Conservation (phyloP, 2,888 invertebrate species). For the Lycocerus yunnanus region DNA sequence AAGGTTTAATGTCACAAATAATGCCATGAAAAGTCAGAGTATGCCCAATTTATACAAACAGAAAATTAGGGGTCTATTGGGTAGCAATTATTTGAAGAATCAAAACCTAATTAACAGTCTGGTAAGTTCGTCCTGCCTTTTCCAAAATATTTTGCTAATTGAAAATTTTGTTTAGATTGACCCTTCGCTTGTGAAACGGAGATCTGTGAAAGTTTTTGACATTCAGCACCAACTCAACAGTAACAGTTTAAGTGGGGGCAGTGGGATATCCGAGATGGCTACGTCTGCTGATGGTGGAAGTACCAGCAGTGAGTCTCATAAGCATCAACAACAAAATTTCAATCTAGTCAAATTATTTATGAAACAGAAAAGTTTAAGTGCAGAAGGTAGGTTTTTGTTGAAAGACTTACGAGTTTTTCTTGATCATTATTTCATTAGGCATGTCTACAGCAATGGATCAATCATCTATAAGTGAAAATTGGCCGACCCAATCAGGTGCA, state of each 20-base stretch:
- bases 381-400: constrained; percentile 64
- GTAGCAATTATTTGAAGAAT: constrained; percentile 58
- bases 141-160: background rate
- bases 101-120: constrained; percentile 68
- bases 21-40: constrained; percentile 74
- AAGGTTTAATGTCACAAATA: constrained; percentile 62
- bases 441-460: constrained; percentile 74
- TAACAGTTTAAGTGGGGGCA: constrained; percentile 46
- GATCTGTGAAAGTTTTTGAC: constrained; percentile 54
- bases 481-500: constrained; percentile 71
- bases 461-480: constrained; percentile 73
- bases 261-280: constrained; percentile 53
- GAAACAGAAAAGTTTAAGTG: constrained; percentile 85
- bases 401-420: background rate
- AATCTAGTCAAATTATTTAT: constrained; percentile 87
- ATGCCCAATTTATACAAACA: constrained; percentile 73
- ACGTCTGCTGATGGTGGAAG: constrained; percentile 52
- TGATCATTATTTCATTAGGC: constrained; percentile 36
- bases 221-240: constrained; percentile 54
- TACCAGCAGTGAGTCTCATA: constrained; percentile 36
- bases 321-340: constrained; percentile 65
- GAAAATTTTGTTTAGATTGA: constrained; percentile 43
- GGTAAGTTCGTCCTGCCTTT: constrained; percentile 57
- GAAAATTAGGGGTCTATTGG: constrained; percentile 59
- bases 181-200: constrained; percentile 45